A percentile compares a stretch with the other conserved stretches of the same genome.
These are phyloP conservation scores for Athene cunicularia DNA, from an alignment of 2,113 vertebrate genomes.

Conservation along the genomic window DNA sequence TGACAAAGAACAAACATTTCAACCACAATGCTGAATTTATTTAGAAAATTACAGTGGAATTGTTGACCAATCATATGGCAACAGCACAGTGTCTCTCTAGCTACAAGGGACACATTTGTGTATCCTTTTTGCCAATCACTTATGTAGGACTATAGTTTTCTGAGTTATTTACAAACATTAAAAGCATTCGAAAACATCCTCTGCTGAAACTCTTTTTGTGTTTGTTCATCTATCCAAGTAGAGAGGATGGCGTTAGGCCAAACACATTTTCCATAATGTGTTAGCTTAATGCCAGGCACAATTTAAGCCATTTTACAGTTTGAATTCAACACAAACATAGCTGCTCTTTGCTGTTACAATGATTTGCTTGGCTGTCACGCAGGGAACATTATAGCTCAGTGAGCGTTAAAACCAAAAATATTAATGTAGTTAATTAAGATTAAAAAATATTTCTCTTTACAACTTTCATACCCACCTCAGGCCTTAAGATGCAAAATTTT, in stretches of 20 bases:
- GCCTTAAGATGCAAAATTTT: background rate
- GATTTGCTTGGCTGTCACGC: background rate
- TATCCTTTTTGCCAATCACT: background rate
- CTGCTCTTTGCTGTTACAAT: background rate
- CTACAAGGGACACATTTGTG: background rate
- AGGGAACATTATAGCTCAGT: background rate
- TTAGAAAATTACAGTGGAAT: background rate
- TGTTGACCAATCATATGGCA: background rate
- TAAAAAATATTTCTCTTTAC: background rate
- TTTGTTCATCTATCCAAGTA: conserved; percentile 7
- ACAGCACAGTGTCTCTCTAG: background rate
- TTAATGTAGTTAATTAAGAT: background rate
- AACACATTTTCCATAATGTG: background rate
- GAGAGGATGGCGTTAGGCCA: background rate
- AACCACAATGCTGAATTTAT: background rate
- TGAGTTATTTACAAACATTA: background rate
- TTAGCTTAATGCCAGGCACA: background rate
- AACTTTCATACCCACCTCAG: background rate
- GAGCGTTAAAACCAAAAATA: background rate
- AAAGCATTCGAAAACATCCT: background rate
- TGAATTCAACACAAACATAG: background rate
- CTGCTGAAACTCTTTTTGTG: background rate
- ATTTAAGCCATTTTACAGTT: conserved; percentile 31
- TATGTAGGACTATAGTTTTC: background rate
- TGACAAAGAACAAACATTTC: background rate